Evolutionary conservation across 2,888 invertebrate genomes (phyloP).

Genomic region (Diarsia brunnea): DNA sequence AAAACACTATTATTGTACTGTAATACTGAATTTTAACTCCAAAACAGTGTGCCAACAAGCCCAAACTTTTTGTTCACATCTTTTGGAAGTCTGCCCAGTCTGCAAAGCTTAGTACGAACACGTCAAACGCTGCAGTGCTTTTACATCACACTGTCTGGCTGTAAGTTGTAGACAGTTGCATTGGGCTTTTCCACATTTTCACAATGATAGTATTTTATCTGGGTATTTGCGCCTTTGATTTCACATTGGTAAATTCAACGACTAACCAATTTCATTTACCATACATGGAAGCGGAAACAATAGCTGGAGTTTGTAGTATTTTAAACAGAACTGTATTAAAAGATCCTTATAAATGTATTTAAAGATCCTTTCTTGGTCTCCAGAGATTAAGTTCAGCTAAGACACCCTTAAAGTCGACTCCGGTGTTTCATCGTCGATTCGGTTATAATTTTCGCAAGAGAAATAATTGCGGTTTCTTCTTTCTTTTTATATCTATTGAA

Average conservation of each 20-base stretch:
- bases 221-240: too few species aligned
- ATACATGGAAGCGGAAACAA: not conserved
- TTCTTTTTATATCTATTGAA: not conserved
- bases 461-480: not conserved
- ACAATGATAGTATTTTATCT: not conserved
- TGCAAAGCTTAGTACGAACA: not conserved
- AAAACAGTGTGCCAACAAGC: conserved; percentile 30
- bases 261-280: not conserved
- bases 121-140: conserved; percentile 25
- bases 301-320: not conserved
- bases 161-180: not conserved
- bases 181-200: not conserved
- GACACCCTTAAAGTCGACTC: not conserved
- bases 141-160: not conserved
- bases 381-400: not conserved
- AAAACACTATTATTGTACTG: conserved; percentile 27
- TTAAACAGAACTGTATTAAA: too few species aligned
- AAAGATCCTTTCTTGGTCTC: too few species aligned
- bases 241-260: not conserved
- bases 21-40: conserved; percentile 30
- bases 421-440: not conserved
- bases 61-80: conserved; percentile 31
- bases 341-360: too few species aligned
- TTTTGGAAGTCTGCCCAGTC: conserved; percentile 44
- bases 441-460: not conserved